Conservation (phyloP, 2,888 invertebrate species). For the Himalopsyche kuldschensis region DNA sequence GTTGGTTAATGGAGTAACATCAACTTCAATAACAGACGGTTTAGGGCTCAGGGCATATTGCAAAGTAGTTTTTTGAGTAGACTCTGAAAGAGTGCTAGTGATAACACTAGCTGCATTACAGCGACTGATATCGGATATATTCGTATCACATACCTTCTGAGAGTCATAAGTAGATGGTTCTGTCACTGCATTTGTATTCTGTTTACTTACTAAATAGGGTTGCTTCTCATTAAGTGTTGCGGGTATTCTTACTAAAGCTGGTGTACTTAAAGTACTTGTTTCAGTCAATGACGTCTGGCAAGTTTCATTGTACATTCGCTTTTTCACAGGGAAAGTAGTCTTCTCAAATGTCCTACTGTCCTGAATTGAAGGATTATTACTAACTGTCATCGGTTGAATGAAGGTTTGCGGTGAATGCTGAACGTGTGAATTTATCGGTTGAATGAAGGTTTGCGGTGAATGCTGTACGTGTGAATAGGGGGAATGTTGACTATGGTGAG, state of each 20-base stretch:
- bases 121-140: background rate
- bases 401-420: conserved; percentile 47
- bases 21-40: background rate
- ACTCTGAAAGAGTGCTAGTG: background rate
- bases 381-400: conserved; percentile 32
- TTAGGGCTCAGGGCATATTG: background rate
- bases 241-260: background rate
- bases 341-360: conserved; percentile 43
- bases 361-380: conserved; percentile 4
- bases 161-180: background rate
- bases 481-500: conserved; percentile 47
- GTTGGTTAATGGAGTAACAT: background rate
- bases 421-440: conserved; percentile 48
- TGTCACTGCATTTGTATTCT: background rate
- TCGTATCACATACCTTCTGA: background rate
- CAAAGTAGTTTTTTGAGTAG: background rate
- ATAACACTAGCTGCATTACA: background rate
- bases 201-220: background rate
- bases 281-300: background rate
- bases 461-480: conserved; percentile 49
- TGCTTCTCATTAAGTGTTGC: background rate
- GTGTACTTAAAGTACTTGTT: background rate
- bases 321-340: conserved; percentile 65
- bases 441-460: conserved; percentile 48
- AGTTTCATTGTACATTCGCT: conserved; percentile 61